Evolutionary conservation across 1,140 invertebrate genomes (phyloP), one percentile per base, ranked within the genome.

Genomic region (Triops longicaudatus): DNA sequence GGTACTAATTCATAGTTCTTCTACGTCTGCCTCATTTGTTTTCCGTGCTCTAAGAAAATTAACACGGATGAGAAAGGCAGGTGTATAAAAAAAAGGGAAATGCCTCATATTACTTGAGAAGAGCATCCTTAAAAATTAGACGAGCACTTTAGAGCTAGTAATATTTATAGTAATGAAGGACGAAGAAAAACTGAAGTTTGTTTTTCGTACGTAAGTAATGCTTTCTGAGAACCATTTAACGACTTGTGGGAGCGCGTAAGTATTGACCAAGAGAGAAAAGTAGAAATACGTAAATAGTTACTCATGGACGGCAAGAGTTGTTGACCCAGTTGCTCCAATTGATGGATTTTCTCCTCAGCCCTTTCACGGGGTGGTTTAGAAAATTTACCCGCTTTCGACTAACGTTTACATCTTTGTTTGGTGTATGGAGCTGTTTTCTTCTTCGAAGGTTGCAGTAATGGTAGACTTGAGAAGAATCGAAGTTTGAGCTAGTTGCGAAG

Each of bases 261-360:
- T 37, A 37, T 37, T 41, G 73, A 22, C 26, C 73, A 9, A 26
- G 27, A 22, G 17, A n/a, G 4, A 63, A 63, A 63, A 63, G 50
- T 14, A 41, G 27, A 73, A 73, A 41, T 10, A 26, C 14, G 12
- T 73, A 73, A n/a, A 37, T 37, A 73, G 2, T 75, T 75, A 75
- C 74, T 31, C 26, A 22, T 41, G 42, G 74, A 75, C 17, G 41
- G 22, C 41, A 75, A 12, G 42, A 22, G 44, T 31, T 75, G 41
- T 50, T 75, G 37, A 41, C 27, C 42, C 74, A 75, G 42, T 27
- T 75, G 37, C 37, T 84, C 87, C 26, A 97, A 86, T 82, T 93
- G 88, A 72, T 86, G 85, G 80, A 95, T 90, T 84, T 96, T 92
- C 79, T 95, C 91, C 79, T 92, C 90, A 14, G 86, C 88, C 89